Conservation (phyloP, 1,140 invertebrate species). For the Cotesia chilonis region DNA sequence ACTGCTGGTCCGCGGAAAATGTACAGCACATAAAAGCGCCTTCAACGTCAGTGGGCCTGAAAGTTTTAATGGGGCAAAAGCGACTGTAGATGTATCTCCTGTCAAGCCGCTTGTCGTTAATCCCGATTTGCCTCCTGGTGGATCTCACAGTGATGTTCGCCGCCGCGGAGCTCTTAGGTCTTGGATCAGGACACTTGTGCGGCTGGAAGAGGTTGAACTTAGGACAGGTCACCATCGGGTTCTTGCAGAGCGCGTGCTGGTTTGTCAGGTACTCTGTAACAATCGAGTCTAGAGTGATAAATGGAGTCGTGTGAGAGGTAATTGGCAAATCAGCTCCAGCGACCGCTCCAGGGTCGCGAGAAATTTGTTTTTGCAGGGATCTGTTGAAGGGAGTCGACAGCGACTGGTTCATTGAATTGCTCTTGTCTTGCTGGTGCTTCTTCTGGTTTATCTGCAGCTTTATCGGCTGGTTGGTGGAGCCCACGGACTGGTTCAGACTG, state of each 20-base stretch:
- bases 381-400: conserved; percentile 44
- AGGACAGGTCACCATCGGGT: conserved; percentile 90
- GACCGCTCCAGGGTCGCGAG: conserved; percentile 54
- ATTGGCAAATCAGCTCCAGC: conserved; percentile 49
- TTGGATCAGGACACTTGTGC: conserved; percentile 92
- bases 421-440: conserved; percentile 54
- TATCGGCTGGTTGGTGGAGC: conserved; percentile 54
- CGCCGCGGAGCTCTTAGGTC: conserved; percentile 75
- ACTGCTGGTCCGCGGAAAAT: conserved; percentile 81
- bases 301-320: conserved; percentile 55
- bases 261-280: conserved; percentile 95
- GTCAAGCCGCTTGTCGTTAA: conserved; percentile 71
- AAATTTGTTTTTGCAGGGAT: conserved; percentile 77
- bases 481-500: conserved; percentile 47
- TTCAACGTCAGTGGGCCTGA: conserved; percentile 78
- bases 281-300: conserved; percentile 87
- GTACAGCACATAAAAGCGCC: conserved; percentile 84
- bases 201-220: conserved; percentile 91
- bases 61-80: conserved; percentile 87
- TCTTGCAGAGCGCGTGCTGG: conserved; percentile 93
- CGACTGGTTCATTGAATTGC: conserved; percentile 34
- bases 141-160: conserved; percentile 76
- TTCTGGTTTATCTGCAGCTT: conserved; percentile 62
- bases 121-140: conserved; percentile 68
- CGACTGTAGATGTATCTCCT: conserved; percentile 86